Conservation (phyloP, 23 tunicate species). For the Botrylloides violaceus region DNA sequence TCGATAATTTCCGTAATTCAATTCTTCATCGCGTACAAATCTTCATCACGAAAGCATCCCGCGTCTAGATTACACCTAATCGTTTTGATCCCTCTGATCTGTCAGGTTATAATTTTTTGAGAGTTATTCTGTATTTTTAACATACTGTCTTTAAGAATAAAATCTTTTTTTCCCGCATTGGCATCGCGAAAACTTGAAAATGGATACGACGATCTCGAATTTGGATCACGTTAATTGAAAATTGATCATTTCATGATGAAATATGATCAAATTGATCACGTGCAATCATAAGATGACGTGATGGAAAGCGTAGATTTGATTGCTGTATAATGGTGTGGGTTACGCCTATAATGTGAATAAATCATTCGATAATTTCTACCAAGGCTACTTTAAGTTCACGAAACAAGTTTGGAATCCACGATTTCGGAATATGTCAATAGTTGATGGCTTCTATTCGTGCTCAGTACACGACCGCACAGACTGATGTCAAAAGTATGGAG, state of each 20-base stretch:
- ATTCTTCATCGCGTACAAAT: background rate
- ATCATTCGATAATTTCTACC: no score
- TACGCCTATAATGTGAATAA: background rate
- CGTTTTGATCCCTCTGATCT: background rate
- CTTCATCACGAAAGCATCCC: background rate
- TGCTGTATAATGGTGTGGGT: background rate
- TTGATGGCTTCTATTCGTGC: no score
- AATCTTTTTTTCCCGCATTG: background rate
- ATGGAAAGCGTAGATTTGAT: background rate
- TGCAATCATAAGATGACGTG: background rate
- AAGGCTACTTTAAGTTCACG: no score
- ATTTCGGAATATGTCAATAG: no score
- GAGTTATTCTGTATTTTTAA: background rate
- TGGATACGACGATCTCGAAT: background rate
- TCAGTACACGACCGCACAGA: no score
- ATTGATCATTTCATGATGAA: background rate
- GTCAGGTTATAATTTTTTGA: background rate
- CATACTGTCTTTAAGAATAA: background rate
- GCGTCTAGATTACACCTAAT: background rate
- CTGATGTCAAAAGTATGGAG: no score
- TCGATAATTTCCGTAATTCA: background rate
- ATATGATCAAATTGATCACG: background rate
- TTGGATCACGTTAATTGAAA: background rate
- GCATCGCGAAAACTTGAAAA: background rate
- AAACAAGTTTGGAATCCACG: no score